Evolutionary conservation across 2,797 vertebrate species (phyloP).

Genomic region (Gephyroberyx darwinii): DNA sequence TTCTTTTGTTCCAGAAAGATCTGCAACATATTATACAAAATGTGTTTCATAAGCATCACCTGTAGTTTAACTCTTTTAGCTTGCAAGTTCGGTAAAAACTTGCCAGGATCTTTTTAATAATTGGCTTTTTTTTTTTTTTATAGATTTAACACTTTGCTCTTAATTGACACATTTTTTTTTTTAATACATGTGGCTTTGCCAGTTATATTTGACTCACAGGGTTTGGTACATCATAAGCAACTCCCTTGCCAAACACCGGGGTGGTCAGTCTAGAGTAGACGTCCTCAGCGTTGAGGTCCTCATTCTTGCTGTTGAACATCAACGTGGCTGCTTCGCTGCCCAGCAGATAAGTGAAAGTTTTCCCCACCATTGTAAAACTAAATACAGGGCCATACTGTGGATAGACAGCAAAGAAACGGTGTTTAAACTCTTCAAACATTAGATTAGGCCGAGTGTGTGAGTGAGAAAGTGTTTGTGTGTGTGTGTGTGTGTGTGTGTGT

Average conservation of each 20-base stretch:
- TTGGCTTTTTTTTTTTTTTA: no score
- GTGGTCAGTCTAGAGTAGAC: slow-evolving; percentile 95
- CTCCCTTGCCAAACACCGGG: slow-evolving; percentile 95
- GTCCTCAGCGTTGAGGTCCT: slow-evolving; percentile 96
- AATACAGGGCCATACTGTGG: slow-evolving; percentile 94
- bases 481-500: no score
- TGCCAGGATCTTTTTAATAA: neutral
- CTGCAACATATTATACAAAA: slow-evolving; percentile 67
- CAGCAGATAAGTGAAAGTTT: slow-evolving; percentile 95
- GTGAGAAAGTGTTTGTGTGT: no score
- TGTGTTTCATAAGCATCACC: neutral
- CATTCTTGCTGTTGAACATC: slow-evolving; percentile 97
- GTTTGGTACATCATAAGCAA: slow-evolving; percentile 95
- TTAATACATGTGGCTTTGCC: neutral
- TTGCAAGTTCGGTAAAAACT: no score
- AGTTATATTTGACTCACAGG: slow-evolving; percentile 77
- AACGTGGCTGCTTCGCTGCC: slow-evolving; percentile 93
- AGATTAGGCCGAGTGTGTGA: no score
- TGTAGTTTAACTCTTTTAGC: neutral
- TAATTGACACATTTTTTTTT: neutral
- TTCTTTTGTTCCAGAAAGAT: slow-evolving; percentile 98
- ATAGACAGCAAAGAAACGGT: neutral
- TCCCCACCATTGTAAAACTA: slow-evolving; percentile 99
- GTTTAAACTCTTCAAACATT: no score
- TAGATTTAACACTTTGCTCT: no score